These are phyloP conservation scores for Umimayanthus kanabou DNA, from an alignment of 92 coral and sea anemone genomes.

Conservation along the genomic window DNA sequence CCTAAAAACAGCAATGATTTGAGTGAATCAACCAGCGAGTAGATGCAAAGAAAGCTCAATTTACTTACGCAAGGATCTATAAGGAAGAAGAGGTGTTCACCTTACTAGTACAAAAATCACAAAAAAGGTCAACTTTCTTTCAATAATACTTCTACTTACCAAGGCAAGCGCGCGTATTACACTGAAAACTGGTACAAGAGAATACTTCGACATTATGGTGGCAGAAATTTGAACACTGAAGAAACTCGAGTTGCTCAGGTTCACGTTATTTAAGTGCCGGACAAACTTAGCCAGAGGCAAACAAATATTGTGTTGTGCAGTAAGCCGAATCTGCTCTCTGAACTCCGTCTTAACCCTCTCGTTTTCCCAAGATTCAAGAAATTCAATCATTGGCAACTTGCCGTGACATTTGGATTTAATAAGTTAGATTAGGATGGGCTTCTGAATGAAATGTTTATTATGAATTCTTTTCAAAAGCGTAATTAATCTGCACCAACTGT, in stretches of 20 bases:
- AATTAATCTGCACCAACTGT: slow-evolving; percentile 33
- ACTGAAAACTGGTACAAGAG: neutral
- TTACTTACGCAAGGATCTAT: neutral
- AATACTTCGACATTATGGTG: slow-evolving; percentile 11
- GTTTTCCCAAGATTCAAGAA: slow-evolving; percentile 14
- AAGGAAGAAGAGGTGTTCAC: neutral
- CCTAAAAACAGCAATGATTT: slow-evolving; percentile 11
- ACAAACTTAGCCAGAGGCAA: slow-evolving; percentile 39
- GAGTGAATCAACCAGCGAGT: neutral
- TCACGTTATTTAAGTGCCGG: neutral
- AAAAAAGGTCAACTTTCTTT: neutral
- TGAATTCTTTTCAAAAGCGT: slow-evolving; percentile 28
- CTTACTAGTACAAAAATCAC: neutral
- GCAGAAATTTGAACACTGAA: slow-evolving; percentile 1
- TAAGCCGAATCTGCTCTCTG: slow-evolving; percentile 13
- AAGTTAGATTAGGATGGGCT: slow-evolving; percentile 31
- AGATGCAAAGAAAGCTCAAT: neutral
- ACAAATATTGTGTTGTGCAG: neutral
- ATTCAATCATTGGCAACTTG: slow-evolving; percentile 33
- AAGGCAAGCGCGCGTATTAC: neutral
- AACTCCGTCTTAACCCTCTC: slow-evolving; percentile 9
- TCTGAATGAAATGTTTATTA: slow-evolving; percentile 1
- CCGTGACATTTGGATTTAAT: slow-evolving; percentile 43
- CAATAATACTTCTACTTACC: slow-evolving; percentile 13
- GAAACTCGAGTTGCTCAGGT: slow-evolving; percentile 6